These are phyloP conservation scores for Spilosoma lubricipeda DNA, from an alignment of 2,888 invertebrate species.

Conservation along the genomic window DNA sequence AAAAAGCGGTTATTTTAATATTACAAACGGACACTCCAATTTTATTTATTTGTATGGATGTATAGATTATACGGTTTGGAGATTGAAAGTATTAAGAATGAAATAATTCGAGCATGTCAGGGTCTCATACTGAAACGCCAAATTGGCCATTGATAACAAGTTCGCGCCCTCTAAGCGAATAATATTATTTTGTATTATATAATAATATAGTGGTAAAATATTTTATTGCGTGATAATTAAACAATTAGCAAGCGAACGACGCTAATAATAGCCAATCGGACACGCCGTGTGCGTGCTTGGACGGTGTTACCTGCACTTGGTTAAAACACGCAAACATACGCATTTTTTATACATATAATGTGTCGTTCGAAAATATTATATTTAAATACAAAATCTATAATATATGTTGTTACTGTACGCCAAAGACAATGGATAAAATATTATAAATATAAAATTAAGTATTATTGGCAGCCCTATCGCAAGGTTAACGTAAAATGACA, in stretches of 20 bases:
- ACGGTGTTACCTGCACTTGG: neutral
- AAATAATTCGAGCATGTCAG: neutral
- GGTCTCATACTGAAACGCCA: neutral
- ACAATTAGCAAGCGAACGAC: conserved; percentile 10
- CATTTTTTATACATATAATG: neutral
- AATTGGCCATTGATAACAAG: neutral
- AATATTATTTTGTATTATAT: neutral
- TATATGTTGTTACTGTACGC: too few species aligned
- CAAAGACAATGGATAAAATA: too few species aligned
- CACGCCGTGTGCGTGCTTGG: conserved; percentile 2
- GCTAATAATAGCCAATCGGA: conserved; percentile 5
- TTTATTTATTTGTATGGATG: too few species aligned
- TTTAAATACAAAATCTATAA: neutral
- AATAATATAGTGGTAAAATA: neutral
- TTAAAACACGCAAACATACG: neutral
- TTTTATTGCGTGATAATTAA: conserved; percentile 20
- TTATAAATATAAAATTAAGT: too few species aligned
- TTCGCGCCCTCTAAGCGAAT: neutral
- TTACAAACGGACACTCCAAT: too few species aligned
- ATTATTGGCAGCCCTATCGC: too few species aligned
- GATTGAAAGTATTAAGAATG: neutral
- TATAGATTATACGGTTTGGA: too few species aligned
- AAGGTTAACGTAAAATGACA: too few species aligned
- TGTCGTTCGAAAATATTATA: neutral
- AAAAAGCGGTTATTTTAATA: too few species aligned